Evolutionary conservation across 2,888 invertebrate species (phyloP).

Genomic region (Chrysolina oricalcia): DNA sequence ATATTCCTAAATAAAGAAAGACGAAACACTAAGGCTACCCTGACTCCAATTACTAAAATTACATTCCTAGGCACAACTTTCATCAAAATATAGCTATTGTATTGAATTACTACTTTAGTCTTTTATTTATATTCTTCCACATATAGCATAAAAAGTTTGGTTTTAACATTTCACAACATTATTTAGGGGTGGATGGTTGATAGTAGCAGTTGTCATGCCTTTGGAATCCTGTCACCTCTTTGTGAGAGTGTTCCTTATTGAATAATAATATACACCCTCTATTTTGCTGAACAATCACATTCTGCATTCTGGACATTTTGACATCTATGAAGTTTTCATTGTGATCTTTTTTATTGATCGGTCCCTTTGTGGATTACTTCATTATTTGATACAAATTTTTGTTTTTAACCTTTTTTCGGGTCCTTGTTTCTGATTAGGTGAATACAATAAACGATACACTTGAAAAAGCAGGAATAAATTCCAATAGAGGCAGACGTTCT

Average conservation of each 20-base stretch:
- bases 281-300: slow-evolving; percentile 36
- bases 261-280: slow-evolving; percentile 42
- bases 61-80: too few relatives aligned
- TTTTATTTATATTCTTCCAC: too few relatives aligned
- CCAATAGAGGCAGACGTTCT: too few relatives aligned
- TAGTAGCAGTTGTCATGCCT: not conserved
- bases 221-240: slow-evolving; percentile 32
- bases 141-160: too few relatives aligned
- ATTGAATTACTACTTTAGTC: too few relatives aligned
- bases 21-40: too few relatives aligned
- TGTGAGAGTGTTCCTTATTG: slow-evolving; percentile 35
- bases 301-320: slow-evolving; percentile 49
- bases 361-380: slow-evolving; percentile 34
- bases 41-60: too few relatives aligned
- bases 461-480: not conserved
- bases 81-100: too few relatives aligned
- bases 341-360: slow-evolving; percentile 54
- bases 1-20: too few relatives aligned
- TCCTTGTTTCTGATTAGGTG: not conserved
- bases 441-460: not conserved
- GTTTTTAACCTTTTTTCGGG: not conserved
- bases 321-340: slow-evolving; percentile 64
- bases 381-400: slow-evolving; percentile 40
- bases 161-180: not conserved
- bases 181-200: not conserved